phyloP scores from a whole-genome alignment of 35 echinoderm and acorn worm genomes.

The Patiria miniata region DNA sequence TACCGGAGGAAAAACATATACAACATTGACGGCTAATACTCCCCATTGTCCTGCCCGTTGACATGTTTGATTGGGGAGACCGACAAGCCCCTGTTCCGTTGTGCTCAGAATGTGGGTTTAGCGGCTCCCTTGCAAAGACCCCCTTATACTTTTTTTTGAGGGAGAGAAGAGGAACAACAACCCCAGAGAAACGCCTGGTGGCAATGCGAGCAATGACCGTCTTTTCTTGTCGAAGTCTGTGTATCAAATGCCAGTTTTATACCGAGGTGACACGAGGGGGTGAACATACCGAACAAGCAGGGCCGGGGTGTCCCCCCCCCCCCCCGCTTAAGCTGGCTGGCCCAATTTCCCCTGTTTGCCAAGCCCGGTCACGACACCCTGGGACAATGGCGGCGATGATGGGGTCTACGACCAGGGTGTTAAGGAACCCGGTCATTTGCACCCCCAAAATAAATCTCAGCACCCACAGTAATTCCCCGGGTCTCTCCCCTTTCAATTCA shows the following conservation, averaged over 20 bases:
- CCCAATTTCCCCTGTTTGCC: conserved; percentile 7
- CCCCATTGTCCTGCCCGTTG: conserved; percentile 10
- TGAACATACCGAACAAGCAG: not conserved
- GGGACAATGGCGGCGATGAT: conserved; percentile 10
- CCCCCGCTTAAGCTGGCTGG: not conserved
- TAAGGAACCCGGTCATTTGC: conserved; percentile 34
- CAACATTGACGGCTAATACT: conserved; percentile 50
- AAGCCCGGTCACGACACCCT: conserved; percentile 20
- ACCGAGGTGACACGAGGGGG: not conserved
- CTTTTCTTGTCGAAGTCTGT: conserved; percentile 35
- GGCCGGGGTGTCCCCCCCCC: no score
- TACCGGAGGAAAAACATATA: conserved; percentile 41
- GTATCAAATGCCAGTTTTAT: conserved; percentile 50
- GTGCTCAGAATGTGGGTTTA: conserved; percentile 22
- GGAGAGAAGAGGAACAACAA: conserved; percentile 4
- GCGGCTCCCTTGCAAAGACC: conserved; percentile 6
- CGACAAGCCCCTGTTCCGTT: conserved; percentile 45
- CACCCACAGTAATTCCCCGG: not conserved
- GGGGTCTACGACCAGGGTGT: conserved; percentile 46
- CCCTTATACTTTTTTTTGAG: not conserved
- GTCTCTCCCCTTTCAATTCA: not conserved
- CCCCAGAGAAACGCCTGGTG: conserved; percentile 3
- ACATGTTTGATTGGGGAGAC: conserved; percentile 27
- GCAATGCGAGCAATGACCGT: conserved; percentile 25
- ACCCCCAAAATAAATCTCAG: not conserved